These are phyloP conservation scores for Malurus splendens DNA, from an alignment of 2,797 vertebrate species.

Conservation along the genomic window DNA sequence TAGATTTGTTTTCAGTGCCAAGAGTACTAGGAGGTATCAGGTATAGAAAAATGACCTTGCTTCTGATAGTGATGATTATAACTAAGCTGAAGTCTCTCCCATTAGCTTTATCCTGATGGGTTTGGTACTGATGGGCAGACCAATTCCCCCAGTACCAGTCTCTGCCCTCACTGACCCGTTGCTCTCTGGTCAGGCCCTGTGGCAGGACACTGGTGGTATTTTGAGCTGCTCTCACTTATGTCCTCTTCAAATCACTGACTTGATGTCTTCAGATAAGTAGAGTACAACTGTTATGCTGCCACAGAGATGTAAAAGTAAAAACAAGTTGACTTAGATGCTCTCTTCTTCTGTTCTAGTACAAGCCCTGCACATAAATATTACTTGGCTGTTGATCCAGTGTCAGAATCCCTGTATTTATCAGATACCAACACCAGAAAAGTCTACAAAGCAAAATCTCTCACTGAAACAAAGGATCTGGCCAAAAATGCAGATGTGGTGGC, in stretches of 20 bases:
- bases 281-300: not conserved
- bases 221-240: not conserved
- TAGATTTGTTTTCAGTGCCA: not conserved
- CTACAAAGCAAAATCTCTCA: conserved; percentile 88
- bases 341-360: conserved; percentile 77
- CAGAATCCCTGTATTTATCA: conserved; percentile 91
- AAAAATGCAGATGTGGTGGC: conserved; percentile 93
- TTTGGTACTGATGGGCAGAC: not conserved
- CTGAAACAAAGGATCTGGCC: conserved; percentile 88
- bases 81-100: not conserved
- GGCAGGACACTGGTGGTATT: not conserved
- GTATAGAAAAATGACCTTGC: not conserved
- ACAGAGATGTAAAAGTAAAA: not conserved
- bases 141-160: not conserved
- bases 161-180: rapidly evolving
- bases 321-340: conserved; percentile 31
- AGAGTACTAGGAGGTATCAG: not conserved
- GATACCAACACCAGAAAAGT: conserved; percentile 94
- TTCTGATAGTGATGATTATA: not conserved
- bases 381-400: conserved; percentile 91
- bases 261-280: not conserved
- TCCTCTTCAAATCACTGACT: not conserved
- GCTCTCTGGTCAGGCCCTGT: not conserved
- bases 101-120: not conserved
- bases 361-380: conserved; percentile 98